phyloP scores from a whole-genome alignment of 2,888 invertebrate species.

The Lycia hirtaria region DNA sequence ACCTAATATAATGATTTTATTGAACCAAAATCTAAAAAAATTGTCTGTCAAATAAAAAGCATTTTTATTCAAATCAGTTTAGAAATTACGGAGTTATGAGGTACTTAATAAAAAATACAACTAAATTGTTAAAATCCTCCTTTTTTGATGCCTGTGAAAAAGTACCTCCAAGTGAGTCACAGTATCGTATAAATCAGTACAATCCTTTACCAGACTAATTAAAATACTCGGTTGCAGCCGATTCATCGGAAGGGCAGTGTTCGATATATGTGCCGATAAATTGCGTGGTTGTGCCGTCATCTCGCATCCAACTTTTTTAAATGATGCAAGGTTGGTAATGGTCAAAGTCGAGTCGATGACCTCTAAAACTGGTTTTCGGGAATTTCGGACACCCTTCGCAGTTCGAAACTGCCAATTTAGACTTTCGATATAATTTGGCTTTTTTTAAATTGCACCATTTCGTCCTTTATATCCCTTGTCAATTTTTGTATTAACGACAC shows the following conservation, averaged over 20 bases:
- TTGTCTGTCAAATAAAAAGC: too few relatives aligned
- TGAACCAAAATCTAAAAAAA: too few relatives aligned
- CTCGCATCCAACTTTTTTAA: slow-evolving; percentile 55
- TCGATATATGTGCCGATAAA: slow-evolving; percentile 65
- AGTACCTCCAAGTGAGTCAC: too few relatives aligned
- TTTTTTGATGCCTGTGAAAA: too few relatives aligned
- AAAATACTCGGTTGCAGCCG: slow-evolving; percentile 48
- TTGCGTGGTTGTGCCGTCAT: slow-evolving; percentile 54
- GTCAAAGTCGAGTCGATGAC: slow-evolving; percentile 72
- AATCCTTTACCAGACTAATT: slow-evolving; percentile 46
- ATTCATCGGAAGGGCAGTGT: slow-evolving; percentile 47
- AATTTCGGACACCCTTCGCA: slow-evolving; percentile 55
- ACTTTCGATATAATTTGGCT: slow-evolving; percentile 39
- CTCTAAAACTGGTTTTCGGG: slow-evolving; percentile 61
- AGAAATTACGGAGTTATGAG: too few relatives aligned
- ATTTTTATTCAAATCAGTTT: too few relatives aligned
- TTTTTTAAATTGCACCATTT: slow-evolving; percentile 34
- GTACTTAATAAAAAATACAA: too few relatives aligned
- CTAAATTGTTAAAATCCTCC: too few relatives aligned
- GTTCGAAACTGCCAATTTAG: slow-evolving; percentile 41
- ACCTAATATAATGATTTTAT: too few relatives aligned
- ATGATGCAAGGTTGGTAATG: slow-evolving; percentile 74
- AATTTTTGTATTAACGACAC: slow-evolving; percentile 6
- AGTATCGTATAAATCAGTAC: background rate
- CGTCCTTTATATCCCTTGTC: slow-evolving; percentile 12